phyloP scores from a whole-genome alignment of 2,113 vertebrate genomes.

The Heloderma charlesbogerti region DNA sequence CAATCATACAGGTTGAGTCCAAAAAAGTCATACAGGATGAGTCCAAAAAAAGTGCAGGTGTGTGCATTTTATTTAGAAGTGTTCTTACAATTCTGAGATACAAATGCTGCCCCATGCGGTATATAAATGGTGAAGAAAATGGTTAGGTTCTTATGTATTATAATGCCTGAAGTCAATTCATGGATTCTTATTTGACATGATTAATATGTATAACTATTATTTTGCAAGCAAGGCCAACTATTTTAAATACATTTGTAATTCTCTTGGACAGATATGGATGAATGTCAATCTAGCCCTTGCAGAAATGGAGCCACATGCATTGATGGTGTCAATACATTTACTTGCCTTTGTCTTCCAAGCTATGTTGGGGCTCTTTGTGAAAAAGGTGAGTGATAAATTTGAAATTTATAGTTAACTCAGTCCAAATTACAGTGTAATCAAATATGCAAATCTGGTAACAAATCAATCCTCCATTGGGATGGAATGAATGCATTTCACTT shows the following conservation, averaged over 20 bases:
- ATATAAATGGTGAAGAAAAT: not conserved
- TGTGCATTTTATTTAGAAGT: not conserved
- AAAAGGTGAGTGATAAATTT: constrained; percentile 82
- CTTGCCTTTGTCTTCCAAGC: constrained; percentile 93
- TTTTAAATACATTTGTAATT: constrained; percentile 39
- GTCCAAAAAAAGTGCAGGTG: not conserved
- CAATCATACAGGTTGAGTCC: not conserved
- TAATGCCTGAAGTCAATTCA: constrained; percentile 5
- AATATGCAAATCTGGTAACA: not conserved
- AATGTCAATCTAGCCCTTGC: constrained; percentile 95
- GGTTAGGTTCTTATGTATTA: fast-evolving
- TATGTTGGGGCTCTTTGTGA: constrained; percentile 91
- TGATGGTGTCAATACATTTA: constrained; percentile 88
- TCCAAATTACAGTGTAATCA: not conserved
- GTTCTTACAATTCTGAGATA: not conserved
- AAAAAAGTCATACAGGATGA: not conserved
- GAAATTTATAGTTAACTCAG: not conserved
- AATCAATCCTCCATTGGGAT: not conserved
- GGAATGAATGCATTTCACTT: not conserved
- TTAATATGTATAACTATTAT: constrained; percentile 8
- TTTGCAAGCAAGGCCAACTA: too few species aligned
- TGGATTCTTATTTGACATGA: not conserved
- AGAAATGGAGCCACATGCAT: constrained; percentile 93
- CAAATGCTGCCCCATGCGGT: not conserved
- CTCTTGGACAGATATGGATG: constrained; percentile 87